Evolutionary conservation across 1,140 invertebrate genomes (phyloP), one percentile per base, ranked within the genome.

Genomic region (Bombus waltoni): DNA sequence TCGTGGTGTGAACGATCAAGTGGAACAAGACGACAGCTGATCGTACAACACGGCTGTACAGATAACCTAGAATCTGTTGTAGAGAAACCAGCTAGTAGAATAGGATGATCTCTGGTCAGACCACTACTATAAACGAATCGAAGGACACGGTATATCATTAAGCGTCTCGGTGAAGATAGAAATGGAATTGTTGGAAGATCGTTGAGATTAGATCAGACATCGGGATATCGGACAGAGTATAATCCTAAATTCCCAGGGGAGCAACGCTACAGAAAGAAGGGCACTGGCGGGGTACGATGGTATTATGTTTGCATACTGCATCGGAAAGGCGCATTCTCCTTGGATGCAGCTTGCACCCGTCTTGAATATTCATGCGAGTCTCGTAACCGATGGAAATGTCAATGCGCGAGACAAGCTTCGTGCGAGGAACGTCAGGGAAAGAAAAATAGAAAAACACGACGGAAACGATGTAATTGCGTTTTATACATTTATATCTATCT

Each of bases 321-420:
- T 84, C 32, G 38, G 75, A 59, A 79, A 44, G 75, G 59, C 25
- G 82, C 65, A 59, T 42, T 70, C 65, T 70, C 38, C 66, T 59
- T 28, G 38, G 28, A 57, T 57, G 65, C 82, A 47, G 11, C 18
- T n/a, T 42, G 82, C 65, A n/a, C 15, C 2, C 47, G 4, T 6
- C 18, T 44, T 77, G 82, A 78, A 84, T 84, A 84, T 84, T 79
- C 82, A 84, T 84, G 75, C 40, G 28, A 28, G 32, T 18, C 53
- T 79, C 75, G 66, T 57, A 25, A 13, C 53, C n/a, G 40, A 38
- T 70, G 66, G 53, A 78, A 71, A 84, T 47, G 73, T 76, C 73
- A n/a, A 53, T 76, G 62, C 47, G 6, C 38, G 57, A 42, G 73
- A 62, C 28, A 32, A 40, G 8, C 15, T 22, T 13, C 3, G 66